Evolutionary conservation across 2,113 vertebrate genomes (phyloP).

Genomic region (Lanius ludovicianus): DNA sequence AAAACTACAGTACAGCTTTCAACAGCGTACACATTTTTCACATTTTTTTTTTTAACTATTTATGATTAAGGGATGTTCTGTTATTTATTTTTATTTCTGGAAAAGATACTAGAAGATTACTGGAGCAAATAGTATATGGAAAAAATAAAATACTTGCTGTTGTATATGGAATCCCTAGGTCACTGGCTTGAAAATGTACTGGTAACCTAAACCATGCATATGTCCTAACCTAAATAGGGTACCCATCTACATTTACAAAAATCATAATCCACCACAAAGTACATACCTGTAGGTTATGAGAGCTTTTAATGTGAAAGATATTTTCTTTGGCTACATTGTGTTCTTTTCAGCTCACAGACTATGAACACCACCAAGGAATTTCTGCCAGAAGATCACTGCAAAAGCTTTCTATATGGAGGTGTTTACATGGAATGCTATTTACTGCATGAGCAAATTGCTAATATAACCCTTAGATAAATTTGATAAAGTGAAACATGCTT

Average conservation of each 20-base stretch:
- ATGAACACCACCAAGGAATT: background rate
- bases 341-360: background rate
- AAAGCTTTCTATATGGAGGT: background rate
- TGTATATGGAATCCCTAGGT: background rate
- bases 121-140: background rate
- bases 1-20: background rate
- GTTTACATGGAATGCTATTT: background rate
- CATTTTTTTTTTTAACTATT: background rate
- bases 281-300: background rate
- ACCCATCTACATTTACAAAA: background rate
- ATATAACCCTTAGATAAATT: background rate
- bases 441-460: background rate
- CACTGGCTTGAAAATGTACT: background rate
- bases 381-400: background rate
- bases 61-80: background rate
- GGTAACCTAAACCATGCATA: background rate
- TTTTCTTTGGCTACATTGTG: background rate
- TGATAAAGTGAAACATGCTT: background rate
- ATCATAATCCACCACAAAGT: background rate
- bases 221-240: accelerated
- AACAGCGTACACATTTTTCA: background rate
- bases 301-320: background rate
- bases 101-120: background rate
- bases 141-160: background rate
- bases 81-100: background rate